Evolutionary conservation across 1,140 invertebrate genomes (phyloP), one percentile per base, ranked within the genome.

Genomic region (Charaxes varanes): DNA sequence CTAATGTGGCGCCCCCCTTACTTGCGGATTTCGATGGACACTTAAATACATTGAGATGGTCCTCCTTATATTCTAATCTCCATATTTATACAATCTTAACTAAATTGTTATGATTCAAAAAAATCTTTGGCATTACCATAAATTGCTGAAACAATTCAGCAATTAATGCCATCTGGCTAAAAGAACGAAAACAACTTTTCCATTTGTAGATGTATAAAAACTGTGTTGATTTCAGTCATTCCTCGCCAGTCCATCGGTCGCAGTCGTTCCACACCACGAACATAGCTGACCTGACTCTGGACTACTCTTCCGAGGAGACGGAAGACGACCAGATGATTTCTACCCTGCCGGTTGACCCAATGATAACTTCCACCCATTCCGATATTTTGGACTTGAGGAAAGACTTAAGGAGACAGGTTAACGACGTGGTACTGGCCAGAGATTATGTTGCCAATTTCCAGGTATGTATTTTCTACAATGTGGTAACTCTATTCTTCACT

Each of bases 211-310:
- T 14, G 16, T 14, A 16, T 31, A 2, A 4, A 5, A 6, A 14
- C 8, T 16, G 5, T 19, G 3, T 24, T 32, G n/a, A 21, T 62
- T 65, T 6, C 67, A 85, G 80, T 40, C 73, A 83, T 38, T 85
- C 80, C 1, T 84, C 83, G 1, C 81, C 79, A 5, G 79, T 84
- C 3, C 81, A 85, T 43, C 68, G 81, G n/a, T 82, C 81, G 4
- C 76, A 83, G 22, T 85, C 80, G 2, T 83, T 85, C 70, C 78
- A 82, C 62, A 68, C 68, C 1, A 74, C 66, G 14, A 76, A 73
- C 57, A 73, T 76, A 18, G 69, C 67, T 1, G 69, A 71, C 3
- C 45, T 77, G 7, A 71, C 63, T 10, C 44, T 76, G 51, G 74
- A 79, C 46, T 82, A 78, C 53, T 78, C 72, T 12, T 78, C 76